These are phyloP conservation scores for Tetanocera ferruginea DNA, from an alignment of 2,888 invertebrate species.

Conservation along the genomic window DNA sequence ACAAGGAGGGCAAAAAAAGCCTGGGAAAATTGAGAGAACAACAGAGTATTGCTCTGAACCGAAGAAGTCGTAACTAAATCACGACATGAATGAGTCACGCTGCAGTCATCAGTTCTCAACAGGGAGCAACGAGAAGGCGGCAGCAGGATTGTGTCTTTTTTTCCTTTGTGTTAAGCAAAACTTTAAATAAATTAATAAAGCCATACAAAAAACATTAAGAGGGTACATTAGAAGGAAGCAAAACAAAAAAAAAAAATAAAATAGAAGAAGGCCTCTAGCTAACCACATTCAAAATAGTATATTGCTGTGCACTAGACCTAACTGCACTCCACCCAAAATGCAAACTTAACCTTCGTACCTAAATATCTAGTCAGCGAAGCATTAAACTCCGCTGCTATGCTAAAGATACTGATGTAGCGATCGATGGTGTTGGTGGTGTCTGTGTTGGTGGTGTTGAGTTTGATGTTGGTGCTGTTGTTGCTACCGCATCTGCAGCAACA, in stretches of 20 bases:
- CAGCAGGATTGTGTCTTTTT: background rate
- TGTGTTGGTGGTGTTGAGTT: constrained; percentile 34
- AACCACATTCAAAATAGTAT: background rate
- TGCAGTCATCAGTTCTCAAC: constrained; percentile 8
- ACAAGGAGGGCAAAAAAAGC: background rate
- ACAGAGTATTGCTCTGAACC: background rate
- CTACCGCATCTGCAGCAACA: background rate
- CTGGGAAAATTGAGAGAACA: constrained; percentile 32
- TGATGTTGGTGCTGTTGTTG: constrained; percentile 37
- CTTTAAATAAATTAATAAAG: background rate
- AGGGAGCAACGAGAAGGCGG: background rate
- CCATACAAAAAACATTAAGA: background rate
- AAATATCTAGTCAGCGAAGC: constrained; percentile 40
- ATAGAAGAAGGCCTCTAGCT: background rate
- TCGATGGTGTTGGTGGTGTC: constrained; percentile 42
- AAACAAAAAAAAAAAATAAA: background rate
- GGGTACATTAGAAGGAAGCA: background rate
- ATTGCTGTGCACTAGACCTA: constrained; percentile 4
- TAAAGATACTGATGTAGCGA: constrained; percentile 23
- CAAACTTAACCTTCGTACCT: constrained; percentile 44
- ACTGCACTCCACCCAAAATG: constrained; percentile 41
- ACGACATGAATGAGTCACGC: constrained; percentile 35
- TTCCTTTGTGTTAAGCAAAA: background rate
- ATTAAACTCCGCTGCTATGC: background rate
- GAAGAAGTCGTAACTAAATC: constrained; percentile 13